These are phyloP conservation scores for Pungitius pungitius DNA, from an alignment of 2,113 vertebrate species.

Conservation along the genomic window DNA sequence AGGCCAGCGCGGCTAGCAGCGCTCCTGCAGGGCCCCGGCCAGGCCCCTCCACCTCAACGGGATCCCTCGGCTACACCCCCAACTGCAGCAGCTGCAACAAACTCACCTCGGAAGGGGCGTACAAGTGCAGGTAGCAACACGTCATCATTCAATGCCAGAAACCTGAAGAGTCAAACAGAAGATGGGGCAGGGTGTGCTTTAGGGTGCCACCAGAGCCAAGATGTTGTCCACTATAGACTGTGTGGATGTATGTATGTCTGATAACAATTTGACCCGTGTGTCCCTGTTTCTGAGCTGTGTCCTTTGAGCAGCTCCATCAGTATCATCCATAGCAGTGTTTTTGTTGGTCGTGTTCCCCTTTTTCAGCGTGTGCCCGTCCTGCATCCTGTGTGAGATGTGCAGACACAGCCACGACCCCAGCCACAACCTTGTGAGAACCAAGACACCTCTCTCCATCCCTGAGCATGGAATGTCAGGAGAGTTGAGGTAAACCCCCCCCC, in stretches of 20 bases:
- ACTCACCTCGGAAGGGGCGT: conserved; percentile 89
- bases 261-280: not conserved
- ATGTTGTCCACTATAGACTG: too few relatives aligned
- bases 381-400: conserved; percentile 91
- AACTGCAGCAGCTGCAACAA: conserved; percentile 90
- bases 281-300: not conserved
- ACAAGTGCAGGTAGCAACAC: conserved; percentile 92
- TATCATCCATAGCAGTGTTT: not conserved
- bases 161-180: too few relatives aligned
- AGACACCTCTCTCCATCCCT: conserved; percentile 87
- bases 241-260: too few relatives aligned
- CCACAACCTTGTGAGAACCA: conserved; percentile 89
- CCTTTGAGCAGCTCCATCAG: not conserved
- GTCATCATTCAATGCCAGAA: too few relatives aligned
- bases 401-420: conserved; percentile 88
- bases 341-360: conserved; percentile 1
- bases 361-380: conserved; percentile 89
- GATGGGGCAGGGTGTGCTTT: too few relatives aligned
- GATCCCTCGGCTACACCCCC: conserved; percentile 83
- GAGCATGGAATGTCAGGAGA: conserved; percentile 82
- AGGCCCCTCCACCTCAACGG: conserved; percentile 58
- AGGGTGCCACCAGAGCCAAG: too few relatives aligned
- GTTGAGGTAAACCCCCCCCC: conserved; percentile 73
- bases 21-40: conserved; percentile 55
- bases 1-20: conserved; percentile 58